Evolutionary conservation across 2,797 vertebrate species (phyloP), one percentile per base, ranked within the genome.

Genomic region (Prunella strophiata): DNA sequence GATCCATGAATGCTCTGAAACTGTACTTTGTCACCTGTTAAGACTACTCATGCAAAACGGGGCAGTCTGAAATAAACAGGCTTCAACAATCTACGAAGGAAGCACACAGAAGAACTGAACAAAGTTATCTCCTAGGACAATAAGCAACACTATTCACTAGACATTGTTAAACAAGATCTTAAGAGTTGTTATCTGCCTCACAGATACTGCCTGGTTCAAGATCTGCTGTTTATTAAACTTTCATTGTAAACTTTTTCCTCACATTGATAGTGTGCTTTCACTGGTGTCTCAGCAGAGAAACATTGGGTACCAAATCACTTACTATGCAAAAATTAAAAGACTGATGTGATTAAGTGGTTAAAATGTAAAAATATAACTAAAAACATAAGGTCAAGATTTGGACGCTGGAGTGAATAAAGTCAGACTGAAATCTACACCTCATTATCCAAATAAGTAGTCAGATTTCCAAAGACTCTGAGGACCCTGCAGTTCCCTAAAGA

Each of bases 351-450:
- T 38, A 79, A 81, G 50, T 85, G 38, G 23, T 38, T 67, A 71
- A 84, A 94, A 73, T 78, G 51, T 38, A 52, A 89, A 92, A 92
- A 85, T 62, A 34, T 40, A 91, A 83, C 52, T 66, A 30, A 74
- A 94, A 91, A 4, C 36, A 34, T 62, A 78, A 76, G 40, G 55
- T 65, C 63, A 79, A 79, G 59, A 55, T 80, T 72, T 81, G 73
- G 65, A 85, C 59, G 61, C 13, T 55, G 29, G 30, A 75, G 36
- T 58, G 36, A 79, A 58, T 89, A 71, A 89, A 75, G 52, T 54
- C 62, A 80, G 54, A 73, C 34, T 63, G 68, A 91, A 94, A 93
- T 62, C 75, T 52, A 58, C 70, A 72, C 34, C 38, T 93, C n/a
- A n/a, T 88, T 88, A 78, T 59, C 55, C 79, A 91, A 89, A 66